A percentile compares a stretch with the other conserved stretches of the same genome.
These are phyloP conservation scores for Crossaster papposus DNA, from an alignment of 53 echinoderm and acorn worm species.

Conservation along the genomic window DNA sequence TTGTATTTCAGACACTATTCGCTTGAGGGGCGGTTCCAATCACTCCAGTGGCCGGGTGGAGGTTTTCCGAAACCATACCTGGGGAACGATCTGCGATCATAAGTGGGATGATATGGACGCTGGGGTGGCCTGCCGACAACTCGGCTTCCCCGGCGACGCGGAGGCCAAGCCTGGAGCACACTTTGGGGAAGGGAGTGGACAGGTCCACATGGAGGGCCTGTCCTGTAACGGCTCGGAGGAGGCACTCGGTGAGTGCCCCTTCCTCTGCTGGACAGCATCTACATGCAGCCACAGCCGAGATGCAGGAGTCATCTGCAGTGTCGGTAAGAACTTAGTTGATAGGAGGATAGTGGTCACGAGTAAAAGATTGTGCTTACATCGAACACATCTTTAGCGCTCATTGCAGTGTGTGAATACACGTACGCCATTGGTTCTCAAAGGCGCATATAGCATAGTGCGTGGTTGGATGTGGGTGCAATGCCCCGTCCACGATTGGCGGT, in stretches of 20 bases:
- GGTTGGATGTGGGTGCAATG: too few species aligned
- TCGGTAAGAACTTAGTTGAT: neutral
- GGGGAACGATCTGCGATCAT: slow-evolving; percentile 38
- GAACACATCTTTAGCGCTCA: too few species aligned
- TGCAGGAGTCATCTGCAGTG: slow-evolving; percentile 1
- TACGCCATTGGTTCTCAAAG: too few species aligned
- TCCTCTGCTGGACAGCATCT: neutral
- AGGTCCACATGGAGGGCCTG: slow-evolving; percentile 5
- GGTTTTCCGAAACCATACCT: slow-evolving; percentile 1
- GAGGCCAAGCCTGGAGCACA: slow-evolving; percentile 28
- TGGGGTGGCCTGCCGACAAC: slow-evolving; percentile 42
- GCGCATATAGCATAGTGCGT: too few species aligned
- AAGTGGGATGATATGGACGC: slow-evolving; percentile 47
- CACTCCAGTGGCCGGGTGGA: slow-evolving; percentile 27
- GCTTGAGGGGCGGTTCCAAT: slow-evolving; percentile 12
- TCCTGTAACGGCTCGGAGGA: slow-evolving; percentile 11
- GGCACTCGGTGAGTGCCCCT: neutral
- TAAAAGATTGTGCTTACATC: too few species aligned
- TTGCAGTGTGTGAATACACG: too few species aligned
- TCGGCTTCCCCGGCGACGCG: slow-evolving; percentile 25
- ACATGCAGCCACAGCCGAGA: neutral
- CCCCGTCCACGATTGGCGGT: too few species aligned
- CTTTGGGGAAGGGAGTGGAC: neutral
- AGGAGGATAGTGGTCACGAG: too few species aligned
- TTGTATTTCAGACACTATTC: slow-evolving; percentile 16